Evolutionary conservation across 2,797 vertebrate genomes (phyloP).

Genomic region (Lepus oiostolus): DNA sequence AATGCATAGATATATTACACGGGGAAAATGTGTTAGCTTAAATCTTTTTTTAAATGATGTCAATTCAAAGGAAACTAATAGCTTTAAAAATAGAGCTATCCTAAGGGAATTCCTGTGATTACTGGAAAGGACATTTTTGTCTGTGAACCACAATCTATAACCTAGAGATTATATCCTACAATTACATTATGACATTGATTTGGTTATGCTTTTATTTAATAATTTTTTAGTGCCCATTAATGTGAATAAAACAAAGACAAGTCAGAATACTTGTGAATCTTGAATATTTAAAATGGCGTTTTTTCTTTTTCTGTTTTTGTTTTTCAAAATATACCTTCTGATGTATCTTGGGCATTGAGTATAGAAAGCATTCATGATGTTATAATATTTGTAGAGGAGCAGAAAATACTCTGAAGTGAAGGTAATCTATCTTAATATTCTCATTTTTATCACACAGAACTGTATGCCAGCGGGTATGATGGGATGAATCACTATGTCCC

Average conservation of each 20-base stretch:
- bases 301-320: background rate
- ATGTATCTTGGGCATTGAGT: background rate
- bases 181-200: background rate
- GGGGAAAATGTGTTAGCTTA: background rate
- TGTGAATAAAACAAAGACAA: background rate
- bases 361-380: background rate
- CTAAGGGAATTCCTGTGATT: slow-evolving; percentile 47
- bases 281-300: background rate
- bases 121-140: slow-evolving; percentile 39
- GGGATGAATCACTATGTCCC: too few species aligned
- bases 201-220: background rate
- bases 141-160: slow-evolving; percentile 62
- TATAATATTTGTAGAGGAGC: background rate
- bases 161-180: background rate
- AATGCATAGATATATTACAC: slow-evolving; percentile 30
- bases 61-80: slow-evolving; percentile 56
- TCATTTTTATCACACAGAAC: background rate
- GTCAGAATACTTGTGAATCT: background rate
- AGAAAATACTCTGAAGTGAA: background rate
- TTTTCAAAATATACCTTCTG: background rate
- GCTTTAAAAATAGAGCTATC: background rate
- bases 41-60: slow-evolving; percentile 46
- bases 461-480: background rate
- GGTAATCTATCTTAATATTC: background rate
- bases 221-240: background rate